Evolutionary conservation across 2,113 vertebrate genomes (phyloP), one percentile per base, ranked within the genome.

Genomic region (Myxocyprinus asiaticus): DNA sequence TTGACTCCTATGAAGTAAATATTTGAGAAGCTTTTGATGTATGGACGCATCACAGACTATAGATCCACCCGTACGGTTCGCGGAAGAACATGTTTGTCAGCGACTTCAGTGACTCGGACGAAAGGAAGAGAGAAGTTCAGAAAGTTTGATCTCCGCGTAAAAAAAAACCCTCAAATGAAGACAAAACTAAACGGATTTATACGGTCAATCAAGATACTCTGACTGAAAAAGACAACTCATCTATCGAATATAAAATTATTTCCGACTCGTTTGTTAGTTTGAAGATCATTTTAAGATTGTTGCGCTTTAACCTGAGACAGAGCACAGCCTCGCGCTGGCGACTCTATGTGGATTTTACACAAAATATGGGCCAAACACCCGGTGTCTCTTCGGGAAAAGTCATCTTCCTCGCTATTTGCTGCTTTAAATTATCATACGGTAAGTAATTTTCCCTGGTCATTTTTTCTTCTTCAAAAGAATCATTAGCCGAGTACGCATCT

Each of bases 281-380:
- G 44, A 67, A 67, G 63, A 70, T 7, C 9, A 9, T 77, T 78
- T 83, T 64, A 79, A 88, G 86, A 87, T 56, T 84, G 65, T 51
- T 64, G 58, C 67, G 80, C 80, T 80, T 85, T 85, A 81, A 84
- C 78, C 79, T 83, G 88, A 58, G 55, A 83, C 86, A 66, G 82
- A 88, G 85, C 89, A 86, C 84, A 83, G 84, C 87, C 90, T 85
- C 55, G 88, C 86, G 88, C 91, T 91, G 84, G 86, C 82, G 90
- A 88, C 92, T 90, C 88, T 93, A 94, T 94, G 93, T 92, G 92
- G 93, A 92, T 92, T 91, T 88, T 89, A 92, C 88, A 81, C 75
- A 87, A 90, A 92, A 84, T 55, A 94, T 94, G 93, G 91, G 91
- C 87, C 90, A 86, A 74, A 82, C 88, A 77, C 88, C 92, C 88